Evolutionary conservation across 2,797 vertebrate species (phyloP).

Genomic region (Capromys pilorides): DNA sequence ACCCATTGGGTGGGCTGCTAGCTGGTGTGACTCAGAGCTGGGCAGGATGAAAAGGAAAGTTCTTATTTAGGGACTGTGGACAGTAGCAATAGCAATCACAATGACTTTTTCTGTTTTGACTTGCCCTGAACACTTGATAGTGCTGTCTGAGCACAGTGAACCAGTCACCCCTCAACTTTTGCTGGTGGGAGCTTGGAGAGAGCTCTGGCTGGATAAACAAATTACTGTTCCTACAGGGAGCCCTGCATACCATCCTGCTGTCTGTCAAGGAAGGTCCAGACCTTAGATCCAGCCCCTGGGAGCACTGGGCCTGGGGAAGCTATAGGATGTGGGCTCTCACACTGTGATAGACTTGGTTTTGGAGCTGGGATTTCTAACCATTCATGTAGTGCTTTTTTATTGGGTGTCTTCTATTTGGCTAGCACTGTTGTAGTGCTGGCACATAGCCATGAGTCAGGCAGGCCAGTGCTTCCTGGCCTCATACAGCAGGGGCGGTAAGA

Average conservation of each 20-base stretch:
- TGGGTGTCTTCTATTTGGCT: accelerated
- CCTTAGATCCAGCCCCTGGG: neutral
- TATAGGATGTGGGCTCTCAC: neutral
- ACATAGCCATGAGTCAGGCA: neutral
- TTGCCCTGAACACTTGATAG: neutral
- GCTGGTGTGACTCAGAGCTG: neutral
- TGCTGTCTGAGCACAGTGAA: neutral
- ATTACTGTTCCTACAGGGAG: neutral
- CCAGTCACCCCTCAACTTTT: neutral
- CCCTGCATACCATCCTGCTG: neutral
- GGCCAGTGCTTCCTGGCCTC: neutral
- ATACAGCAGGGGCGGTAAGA: neutral
- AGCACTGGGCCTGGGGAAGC: neutral
- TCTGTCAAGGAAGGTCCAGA: neutral
- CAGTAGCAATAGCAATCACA: neutral
- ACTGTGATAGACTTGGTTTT: neutral
- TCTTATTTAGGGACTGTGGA: neutral
- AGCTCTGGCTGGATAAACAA: neutral
- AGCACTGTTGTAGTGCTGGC: neutral
- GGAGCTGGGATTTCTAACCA: neutral
- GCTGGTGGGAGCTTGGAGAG: neutral
- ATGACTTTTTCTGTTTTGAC: neutral
- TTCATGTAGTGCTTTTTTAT: no score
- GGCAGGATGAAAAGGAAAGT: neutral
- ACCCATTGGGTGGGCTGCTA: constrained; percentile 58